Conservation (phyloP, 2,888 invertebrate species). For the Orchestes rusci region DNA sequence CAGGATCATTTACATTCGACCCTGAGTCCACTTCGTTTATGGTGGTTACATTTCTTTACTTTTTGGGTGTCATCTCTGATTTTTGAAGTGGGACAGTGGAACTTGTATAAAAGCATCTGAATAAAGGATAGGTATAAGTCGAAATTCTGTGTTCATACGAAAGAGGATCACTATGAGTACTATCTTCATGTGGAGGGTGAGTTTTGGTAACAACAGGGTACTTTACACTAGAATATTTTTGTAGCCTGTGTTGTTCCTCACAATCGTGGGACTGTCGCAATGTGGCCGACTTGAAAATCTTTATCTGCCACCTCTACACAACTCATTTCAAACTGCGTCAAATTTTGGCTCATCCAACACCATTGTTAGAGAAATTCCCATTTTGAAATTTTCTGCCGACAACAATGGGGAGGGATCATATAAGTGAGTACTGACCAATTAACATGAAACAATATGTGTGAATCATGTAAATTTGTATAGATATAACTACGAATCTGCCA, state of each 20-base stretch:
- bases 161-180: too few species aligned
- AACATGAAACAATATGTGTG: slow-evolving; percentile 1
- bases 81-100: neutral
- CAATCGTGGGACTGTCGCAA: too few species aligned
- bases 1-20: neutral
- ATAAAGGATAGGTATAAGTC: too few species aligned
- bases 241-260: too few species aligned
- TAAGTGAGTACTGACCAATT: slow-evolving; percentile 14
- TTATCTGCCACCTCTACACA: neutral
- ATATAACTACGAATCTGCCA: slow-evolving; percentile 48
- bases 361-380: too few species aligned
- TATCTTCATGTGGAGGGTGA: too few species aligned
- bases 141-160: too few species aligned
- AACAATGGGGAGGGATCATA: slow-evolving; percentile 35
- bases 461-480: slow-evolving; percentile 4
- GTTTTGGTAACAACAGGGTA: too few species aligned
- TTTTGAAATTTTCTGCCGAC: slow-evolving; percentile 32
- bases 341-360: too few species aligned
- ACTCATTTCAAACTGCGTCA: neutral
- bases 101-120: too few species aligned
- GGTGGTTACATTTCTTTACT: neutral
- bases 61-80: neutral
- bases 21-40: neutral
- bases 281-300: neutral
- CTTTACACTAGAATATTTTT: too few species aligned